phyloP scores from a whole-genome alignment of 2,888 invertebrate species.

The Anodontia alba region DNA sequence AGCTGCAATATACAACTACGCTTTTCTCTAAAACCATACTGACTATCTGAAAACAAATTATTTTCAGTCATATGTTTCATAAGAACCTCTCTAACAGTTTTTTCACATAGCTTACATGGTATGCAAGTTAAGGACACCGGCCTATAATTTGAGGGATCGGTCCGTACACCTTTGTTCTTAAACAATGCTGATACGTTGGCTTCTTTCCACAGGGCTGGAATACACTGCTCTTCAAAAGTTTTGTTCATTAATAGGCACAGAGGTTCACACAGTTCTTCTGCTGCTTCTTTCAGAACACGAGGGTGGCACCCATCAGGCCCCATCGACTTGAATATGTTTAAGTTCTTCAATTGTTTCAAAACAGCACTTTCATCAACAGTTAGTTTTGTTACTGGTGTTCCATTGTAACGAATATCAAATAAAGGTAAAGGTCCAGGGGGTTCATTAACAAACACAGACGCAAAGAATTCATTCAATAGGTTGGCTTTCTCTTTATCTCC shows the following conservation, averaged over 20 bases:
- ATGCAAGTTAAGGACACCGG: not conserved
- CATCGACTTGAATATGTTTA: constrained; percentile 2
- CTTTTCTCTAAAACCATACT: constrained; percentile 6
- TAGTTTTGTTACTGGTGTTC: not conserved
- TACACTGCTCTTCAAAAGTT: not conserved
- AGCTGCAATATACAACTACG: not conserved
- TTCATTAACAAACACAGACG: constrained; percentile 12
- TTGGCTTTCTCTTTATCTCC: constrained; percentile 10
- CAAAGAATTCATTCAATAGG: constrained; percentile 11
- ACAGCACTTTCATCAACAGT: not conserved
- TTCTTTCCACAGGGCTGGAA: not conserved
- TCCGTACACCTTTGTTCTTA: not conserved
- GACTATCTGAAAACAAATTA: not conserved
- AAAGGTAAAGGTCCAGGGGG: constrained; percentile 13
- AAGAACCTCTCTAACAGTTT: not conserved
- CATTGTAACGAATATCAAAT: constrained; percentile 17
- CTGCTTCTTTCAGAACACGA: not conserved
- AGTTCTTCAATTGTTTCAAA: not conserved
- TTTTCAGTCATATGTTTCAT: constrained; percentile 2
- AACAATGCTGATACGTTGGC: not conserved
- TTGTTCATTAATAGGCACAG: not conserved
- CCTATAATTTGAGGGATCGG: not conserved
- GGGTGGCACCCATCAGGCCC: constrained; percentile 17
- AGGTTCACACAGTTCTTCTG: not conserved
- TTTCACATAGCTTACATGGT: not conserved